Evolutionary conservation across 2,113 vertebrate species (phyloP).

Genomic region (Chelonoidis abingdonii): DNA sequence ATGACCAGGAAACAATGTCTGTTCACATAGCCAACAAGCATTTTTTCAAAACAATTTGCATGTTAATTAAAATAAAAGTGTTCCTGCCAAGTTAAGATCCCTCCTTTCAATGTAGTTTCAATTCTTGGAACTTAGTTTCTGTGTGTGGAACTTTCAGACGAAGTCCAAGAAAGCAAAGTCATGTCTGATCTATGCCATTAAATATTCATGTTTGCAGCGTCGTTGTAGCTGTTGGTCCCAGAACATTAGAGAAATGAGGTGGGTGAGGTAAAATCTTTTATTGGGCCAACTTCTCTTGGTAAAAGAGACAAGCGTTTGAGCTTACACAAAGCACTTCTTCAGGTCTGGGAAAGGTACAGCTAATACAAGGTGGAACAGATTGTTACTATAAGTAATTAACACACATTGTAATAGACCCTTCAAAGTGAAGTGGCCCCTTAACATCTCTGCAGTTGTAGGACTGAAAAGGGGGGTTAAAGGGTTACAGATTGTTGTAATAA

Average conservation of each 20-base stretch:
- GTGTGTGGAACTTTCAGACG: too few species aligned
- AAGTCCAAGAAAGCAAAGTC: not conserved
- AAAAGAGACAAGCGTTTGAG: not conserved
- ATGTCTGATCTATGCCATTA: not conserved
- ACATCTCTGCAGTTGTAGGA: not conserved
- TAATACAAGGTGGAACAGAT: not conserved
- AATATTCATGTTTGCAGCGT: not conserved
- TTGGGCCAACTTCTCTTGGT: not conserved
- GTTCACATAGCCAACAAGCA: not conserved
- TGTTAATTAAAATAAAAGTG: not conserved
- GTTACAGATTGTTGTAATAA: not conserved
- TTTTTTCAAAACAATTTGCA: too few species aligned
- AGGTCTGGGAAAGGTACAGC: not conserved
- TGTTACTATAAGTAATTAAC: not conserved
- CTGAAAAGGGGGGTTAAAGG: not conserved
- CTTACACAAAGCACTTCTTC: not conserved
- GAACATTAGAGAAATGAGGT: not conserved
- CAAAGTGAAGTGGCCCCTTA: not conserved
- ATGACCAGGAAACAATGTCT: slow-evolving; percentile 3
- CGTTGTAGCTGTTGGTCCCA: not conserved
- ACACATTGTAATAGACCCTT: not conserved
- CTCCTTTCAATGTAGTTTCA: not conserved
- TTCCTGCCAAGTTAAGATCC: not conserved
- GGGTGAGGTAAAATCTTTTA: not conserved
- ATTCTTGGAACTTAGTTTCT: not conserved